Evolutionary conservation across 2,888 invertebrate species (phyloP).

Genomic region (Lacanobia wlatinum): DNA sequence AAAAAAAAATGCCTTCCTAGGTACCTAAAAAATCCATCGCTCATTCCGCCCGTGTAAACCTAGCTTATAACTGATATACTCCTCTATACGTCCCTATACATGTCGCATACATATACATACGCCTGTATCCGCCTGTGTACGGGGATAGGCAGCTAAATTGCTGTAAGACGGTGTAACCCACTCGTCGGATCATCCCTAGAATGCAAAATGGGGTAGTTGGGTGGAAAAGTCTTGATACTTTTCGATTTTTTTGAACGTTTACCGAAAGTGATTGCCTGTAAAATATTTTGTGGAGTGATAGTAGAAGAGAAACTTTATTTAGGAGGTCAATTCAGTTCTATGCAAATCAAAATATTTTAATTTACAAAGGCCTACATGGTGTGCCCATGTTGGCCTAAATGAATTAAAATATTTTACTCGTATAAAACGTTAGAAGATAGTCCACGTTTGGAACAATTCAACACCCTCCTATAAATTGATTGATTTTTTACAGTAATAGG

Average conservation of each 20-base stretch:
- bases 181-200: conserved; percentile 72
- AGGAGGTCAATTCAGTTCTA: no score
- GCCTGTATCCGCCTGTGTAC: conserved; percentile 30
- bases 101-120: background rate
- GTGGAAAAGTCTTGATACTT: conserved; percentile 73
- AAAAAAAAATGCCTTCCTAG: no score
- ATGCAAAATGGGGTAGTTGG: conserved; percentile 73
- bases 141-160: conserved; percentile 65
- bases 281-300: background rate
- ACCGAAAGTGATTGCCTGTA: no score
- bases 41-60: conserved; percentile 27
- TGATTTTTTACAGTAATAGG: no score
- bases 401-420: no score
- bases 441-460: no score
- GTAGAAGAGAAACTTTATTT: no score
- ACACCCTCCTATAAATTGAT: no score
- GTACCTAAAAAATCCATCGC: background rate
- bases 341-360: no score
- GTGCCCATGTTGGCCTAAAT: no score
- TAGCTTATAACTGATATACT: conserved; percentile 2
- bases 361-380: no score
- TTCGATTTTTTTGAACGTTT: background rate
- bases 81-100: background rate
- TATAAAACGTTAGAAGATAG: no score
- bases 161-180: conserved; percentile 77